These are phyloP conservation scores for Rhinopomastus cyanomelas DNA, from an alignment of 2,113 vertebrate species.

Conservation along the genomic window DNA sequence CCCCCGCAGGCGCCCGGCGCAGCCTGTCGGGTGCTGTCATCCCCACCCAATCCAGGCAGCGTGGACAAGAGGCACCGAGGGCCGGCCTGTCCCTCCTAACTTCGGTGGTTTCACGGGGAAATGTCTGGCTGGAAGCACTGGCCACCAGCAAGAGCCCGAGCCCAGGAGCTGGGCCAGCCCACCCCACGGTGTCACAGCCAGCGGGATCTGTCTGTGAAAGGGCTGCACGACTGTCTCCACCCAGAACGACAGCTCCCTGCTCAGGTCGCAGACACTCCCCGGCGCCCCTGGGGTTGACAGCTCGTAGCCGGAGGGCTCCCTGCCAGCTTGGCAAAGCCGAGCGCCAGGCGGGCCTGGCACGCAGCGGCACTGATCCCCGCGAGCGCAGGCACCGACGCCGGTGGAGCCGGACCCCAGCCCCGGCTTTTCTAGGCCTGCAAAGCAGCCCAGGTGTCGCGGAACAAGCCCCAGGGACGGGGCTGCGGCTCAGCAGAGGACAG, in stretches of 20 bases:
- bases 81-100: neutral
- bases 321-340: neutral
- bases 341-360: neutral
- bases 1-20: neutral
- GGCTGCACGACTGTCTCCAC: neutral
- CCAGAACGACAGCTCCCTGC: neutral
- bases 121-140: neutral
- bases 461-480: too few relatives aligned
- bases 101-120: neutral
- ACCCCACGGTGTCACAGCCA: neutral
- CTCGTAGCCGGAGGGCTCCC: neutral
- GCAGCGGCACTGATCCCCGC: neutral
- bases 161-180: neutral
- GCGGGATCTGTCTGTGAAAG: too few relatives aligned
- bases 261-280: too few relatives aligned
- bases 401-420: too few relatives aligned
- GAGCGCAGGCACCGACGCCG: neutral
- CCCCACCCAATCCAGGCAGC: neutral
- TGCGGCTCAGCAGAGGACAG: neutral
- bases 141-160: neutral
- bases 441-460: too few relatives aligned
- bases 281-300: too few relatives aligned
- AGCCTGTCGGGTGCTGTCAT: neutral
- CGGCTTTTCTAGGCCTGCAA: neutral
- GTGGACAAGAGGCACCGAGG: neutral